These are phyloP conservation scores for Aphodius granarius DNA, from an alignment of 2,888 invertebrate genomes.

Conservation along the genomic window DNA sequence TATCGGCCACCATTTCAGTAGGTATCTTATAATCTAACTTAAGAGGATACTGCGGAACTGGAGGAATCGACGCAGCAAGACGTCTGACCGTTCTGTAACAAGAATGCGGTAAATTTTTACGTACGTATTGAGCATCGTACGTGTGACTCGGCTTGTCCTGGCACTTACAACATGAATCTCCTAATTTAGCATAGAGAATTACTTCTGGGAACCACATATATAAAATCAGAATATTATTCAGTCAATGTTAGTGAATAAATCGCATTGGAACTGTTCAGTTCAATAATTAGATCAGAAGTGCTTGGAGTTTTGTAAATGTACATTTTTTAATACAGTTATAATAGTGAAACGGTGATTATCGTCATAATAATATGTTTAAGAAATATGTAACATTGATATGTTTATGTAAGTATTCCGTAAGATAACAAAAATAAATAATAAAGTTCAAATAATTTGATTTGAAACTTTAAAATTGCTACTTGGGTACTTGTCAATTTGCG, in stretches of 20 bases:
- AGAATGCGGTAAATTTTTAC: conserved; percentile 4
- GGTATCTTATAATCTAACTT: too few species aligned
- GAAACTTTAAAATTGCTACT: too few species aligned
- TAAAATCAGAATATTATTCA: neutral
- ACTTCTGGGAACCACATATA: conserved; percentile 9
- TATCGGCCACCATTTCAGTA: neutral
- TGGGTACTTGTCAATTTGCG: too few species aligned
- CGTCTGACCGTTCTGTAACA: neutral
- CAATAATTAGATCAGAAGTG: neutral
- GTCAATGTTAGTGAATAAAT: conserved; percentile 3
- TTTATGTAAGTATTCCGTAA: neutral
- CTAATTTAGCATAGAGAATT: neutral
- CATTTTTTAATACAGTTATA: neutral
- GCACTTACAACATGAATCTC: neutral
- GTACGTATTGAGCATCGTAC: neutral
- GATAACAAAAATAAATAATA: neutral
- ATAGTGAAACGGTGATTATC: neutral
- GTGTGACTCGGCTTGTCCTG: neutral
- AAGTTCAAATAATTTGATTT: neutral
- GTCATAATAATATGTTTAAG: neutral
- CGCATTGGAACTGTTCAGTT: neutral
- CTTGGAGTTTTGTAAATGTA: neutral
- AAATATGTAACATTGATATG: neutral
- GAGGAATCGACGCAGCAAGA: neutral
- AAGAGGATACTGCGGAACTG: neutral